Evolutionary conservation across 1,140 invertebrate genomes (phyloP).

Genomic region (Euwallacea fornicatus): DNA sequence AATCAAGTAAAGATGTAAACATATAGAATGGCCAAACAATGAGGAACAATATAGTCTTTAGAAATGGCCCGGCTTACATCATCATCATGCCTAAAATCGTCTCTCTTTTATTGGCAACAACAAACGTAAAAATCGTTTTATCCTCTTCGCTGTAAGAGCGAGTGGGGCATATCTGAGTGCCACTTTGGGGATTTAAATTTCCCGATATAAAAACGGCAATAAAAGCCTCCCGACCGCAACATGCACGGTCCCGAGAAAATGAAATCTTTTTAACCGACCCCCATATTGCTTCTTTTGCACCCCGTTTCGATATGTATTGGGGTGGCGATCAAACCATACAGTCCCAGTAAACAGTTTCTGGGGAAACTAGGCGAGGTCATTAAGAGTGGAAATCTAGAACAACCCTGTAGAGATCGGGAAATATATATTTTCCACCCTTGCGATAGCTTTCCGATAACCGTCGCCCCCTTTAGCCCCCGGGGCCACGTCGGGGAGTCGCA

Average conservation of each 20-base stretch:
- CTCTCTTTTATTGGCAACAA: slow-evolving; percentile 12
- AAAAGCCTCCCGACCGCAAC: slow-evolving; percentile 48
- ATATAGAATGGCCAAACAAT: too few species aligned
- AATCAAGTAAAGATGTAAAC: too few species aligned
- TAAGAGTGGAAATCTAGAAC: too few species aligned
- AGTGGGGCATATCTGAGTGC: slow-evolving; percentile 22
- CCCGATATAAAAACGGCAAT: slow-evolving; percentile 47
- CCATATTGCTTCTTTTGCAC: slow-evolving; percentile 27
- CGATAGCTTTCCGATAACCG: slow-evolving; percentile 38
- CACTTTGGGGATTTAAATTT: slow-evolving; percentile 43
- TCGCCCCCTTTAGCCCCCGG: slow-evolving; percentile 1
- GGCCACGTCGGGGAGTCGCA: slow-evolving; percentile 36
- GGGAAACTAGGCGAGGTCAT: too few species aligned
- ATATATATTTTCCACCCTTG: slow-evolving; percentile 30
- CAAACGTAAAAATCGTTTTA: slow-evolving; percentile 34
- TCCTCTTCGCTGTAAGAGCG: slow-evolving; percentile 14
- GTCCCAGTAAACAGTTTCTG: background rate
- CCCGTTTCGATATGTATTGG: slow-evolving; percentile 24
- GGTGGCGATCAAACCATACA: slow-evolving; percentile 7
- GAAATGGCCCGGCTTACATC: too few species aligned
- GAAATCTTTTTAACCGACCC: slow-evolving; percentile 51
- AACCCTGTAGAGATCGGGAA: too few species aligned
- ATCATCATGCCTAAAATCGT: background rate
- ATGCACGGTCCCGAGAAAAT: slow-evolving; percentile 51
- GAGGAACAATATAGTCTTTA: too few species aligned